A percentile compares a stretch with the other conserved stretches of the same genome.
phyloP scores from a whole-genome alignment of 2,113 vertebrate species.

The Tylochromis polylepis region DNA sequence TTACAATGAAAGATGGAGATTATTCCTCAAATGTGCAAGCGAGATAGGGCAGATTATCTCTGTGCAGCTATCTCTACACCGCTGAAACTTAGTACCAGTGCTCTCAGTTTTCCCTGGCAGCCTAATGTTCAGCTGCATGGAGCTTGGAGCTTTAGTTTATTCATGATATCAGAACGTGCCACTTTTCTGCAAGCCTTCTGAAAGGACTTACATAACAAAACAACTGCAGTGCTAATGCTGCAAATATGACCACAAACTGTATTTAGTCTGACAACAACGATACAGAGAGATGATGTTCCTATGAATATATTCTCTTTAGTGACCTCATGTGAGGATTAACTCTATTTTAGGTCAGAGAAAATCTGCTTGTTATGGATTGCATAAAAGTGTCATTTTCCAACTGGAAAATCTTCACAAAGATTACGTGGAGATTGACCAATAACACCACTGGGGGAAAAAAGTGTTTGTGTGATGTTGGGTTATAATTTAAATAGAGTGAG shows the following conservation, averaged over 20 bases:
- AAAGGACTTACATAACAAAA: slow-evolving; percentile 48
- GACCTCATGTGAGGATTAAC: slow-evolving; percentile 42
- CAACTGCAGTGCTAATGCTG: slow-evolving; percentile 30
- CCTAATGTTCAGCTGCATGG: slow-evolving; percentile 25
- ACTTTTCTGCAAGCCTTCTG: slow-evolving; percentile 41
- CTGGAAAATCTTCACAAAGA: neutral
- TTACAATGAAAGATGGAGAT: slow-evolving; percentile 56
- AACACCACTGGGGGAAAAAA: neutral
- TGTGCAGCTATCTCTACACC: slow-evolving; percentile 25
- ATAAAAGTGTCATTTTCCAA: slow-evolving; percentile 18
- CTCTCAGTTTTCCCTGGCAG: slow-evolving; percentile 34
- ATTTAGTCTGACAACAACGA: slow-evolving; percentile 1
- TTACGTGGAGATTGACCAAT: slow-evolving; percentile 11
- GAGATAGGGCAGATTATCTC: slow-evolving; percentile 61
- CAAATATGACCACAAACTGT: slow-evolving; percentile 1
- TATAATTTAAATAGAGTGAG: neutral
- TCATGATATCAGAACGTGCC: slow-evolving; percentile 52
- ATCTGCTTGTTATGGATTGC: slow-evolving; percentile 46
- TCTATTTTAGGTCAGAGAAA: slow-evolving; percentile 43
- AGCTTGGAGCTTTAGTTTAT: slow-evolving; percentile 58
- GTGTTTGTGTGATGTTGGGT: neutral
- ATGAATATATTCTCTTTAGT: neutral
- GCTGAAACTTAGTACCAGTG: slow-evolving; percentile 26
- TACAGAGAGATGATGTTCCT: neutral
- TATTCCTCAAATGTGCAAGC: slow-evolving; percentile 57